Conservation (phyloP, 2,797 vertebrate species). For the Periophthalmus magnuspinnatus region DNA sequence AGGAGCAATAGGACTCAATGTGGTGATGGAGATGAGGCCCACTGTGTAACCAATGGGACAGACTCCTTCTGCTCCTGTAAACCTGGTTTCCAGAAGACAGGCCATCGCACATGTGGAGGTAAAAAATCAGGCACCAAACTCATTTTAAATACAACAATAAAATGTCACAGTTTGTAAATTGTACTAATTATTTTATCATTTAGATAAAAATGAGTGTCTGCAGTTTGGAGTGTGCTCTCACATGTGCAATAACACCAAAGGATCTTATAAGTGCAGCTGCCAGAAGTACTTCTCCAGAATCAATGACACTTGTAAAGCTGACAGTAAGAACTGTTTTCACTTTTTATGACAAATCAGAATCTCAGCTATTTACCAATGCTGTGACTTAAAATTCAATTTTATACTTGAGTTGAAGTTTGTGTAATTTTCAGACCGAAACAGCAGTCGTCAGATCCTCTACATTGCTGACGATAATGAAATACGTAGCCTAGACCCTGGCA, state of each 20-base stretch:
- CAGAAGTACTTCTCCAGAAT: slow-evolving; percentile 91
- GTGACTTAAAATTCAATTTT: neutral
- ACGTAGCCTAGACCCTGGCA: slow-evolving; percentile 90
- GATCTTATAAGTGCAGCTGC: slow-evolving; percentile 90
- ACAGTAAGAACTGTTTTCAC: slow-evolving; percentile 74
- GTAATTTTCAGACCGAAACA: slow-evolving; percentile 76
- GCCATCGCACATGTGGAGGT: slow-evolving; percentile 89
- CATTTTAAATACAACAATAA: neutral
- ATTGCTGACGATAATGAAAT: slow-evolving; percentile 97
- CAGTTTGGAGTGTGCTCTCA: slow-evolving; percentile 92
- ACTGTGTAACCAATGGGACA: slow-evolving; percentile 82
- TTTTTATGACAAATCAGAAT: neutral
- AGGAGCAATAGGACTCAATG: slow-evolving; percentile 86
- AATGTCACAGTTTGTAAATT: neutral
- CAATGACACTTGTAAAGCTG: slow-evolving; percentile 90
- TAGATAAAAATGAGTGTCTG: slow-evolving; percentile 92
- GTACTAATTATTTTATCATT: neutral
- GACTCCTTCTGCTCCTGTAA: slow-evolving; percentile 90
- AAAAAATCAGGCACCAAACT: slow-evolving; percentile 12
- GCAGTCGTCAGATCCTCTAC: slow-evolving; percentile 87
- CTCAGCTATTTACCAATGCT: neutral
- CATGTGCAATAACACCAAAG: slow-evolving; percentile 96
- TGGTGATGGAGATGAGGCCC: slow-evolving; percentile 89
- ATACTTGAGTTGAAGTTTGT: neutral
- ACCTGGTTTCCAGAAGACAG: slow-evolving; percentile 87